Evolutionary conservation across 2,113 vertebrate species (phyloP).

Genomic region (Nothoprocta perdicaria): DNA sequence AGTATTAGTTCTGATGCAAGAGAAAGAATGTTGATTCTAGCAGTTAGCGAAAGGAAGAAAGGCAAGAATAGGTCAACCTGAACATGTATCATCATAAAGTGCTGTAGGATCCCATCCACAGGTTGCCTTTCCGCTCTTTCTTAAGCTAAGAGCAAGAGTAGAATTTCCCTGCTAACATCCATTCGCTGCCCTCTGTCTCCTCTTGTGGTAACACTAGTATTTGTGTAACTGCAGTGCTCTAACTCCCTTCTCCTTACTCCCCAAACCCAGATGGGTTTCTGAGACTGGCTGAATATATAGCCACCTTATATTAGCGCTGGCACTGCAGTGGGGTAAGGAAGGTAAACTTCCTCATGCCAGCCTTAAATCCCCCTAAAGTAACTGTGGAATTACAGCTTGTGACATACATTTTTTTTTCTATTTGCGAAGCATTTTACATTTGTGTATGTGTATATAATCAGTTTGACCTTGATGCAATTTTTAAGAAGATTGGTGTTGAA

Average conservation of each 20-base stretch:
- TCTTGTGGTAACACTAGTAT: background rate
- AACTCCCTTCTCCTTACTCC: background rate
- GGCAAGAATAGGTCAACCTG: background rate
- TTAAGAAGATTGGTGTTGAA: background rate
- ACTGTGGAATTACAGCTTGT: background rate
- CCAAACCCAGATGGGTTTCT: background rate
- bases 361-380: background rate
- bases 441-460: background rate
- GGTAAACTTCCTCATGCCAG: background rate
- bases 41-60: background rate
- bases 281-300: background rate
- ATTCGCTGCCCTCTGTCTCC: background rate
- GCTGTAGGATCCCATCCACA: background rate
- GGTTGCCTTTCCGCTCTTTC: background rate
- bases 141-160: background rate
- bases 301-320: background rate
- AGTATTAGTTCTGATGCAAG: conserved; percentile 49
- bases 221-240: background rate
- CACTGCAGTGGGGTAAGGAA: background rate
- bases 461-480: background rate
- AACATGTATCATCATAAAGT: background rate
- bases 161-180: background rate
- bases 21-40: conserved; percentile 19
- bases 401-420: background rate
- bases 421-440: too few relatives aligned